Evolutionary conservation across 2,797 vertebrate species (phyloP).

Genomic region (Helostoma temminkii): DNA sequence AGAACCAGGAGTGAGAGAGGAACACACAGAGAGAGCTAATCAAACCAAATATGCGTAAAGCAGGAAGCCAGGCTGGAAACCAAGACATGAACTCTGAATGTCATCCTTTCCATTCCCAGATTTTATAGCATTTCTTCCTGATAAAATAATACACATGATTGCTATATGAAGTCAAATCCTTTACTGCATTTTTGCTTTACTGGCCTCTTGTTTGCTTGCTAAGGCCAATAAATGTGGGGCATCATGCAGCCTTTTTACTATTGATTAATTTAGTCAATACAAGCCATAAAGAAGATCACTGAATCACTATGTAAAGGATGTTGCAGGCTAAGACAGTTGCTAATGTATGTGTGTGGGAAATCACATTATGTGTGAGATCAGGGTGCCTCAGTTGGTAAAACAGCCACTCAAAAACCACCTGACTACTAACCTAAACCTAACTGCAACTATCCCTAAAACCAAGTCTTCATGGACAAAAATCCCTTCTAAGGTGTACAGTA

Average conservation of each 20-base stretch:
- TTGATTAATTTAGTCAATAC: conserved; percentile 42
- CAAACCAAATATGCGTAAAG: too few species aligned
- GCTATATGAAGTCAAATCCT: conserved; percentile 12
- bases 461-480: too few species aligned
- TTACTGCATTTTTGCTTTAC: conserved; percentile 23
- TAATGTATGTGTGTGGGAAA: background rate
- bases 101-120: conserved; percentile 3
- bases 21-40: conserved; percentile 30
- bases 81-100: conserved; percentile 1
- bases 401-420: too few species aligned
- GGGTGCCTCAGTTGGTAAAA: too few species aligned
- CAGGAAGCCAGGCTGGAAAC: too few species aligned
- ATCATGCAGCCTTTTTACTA: conserved; percentile 6
- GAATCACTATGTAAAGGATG: conserved; percentile 7
- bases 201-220: conserved; percentile 20
- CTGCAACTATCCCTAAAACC: too few species aligned
- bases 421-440: too few species aligned
- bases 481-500: too few species aligned
- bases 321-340: background rate
- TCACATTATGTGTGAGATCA: too few species aligned
- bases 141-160: conserved; percentile 6
- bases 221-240: conserved; percentile 19
- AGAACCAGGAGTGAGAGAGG: too few species aligned
- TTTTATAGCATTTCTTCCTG: conserved; percentile 18
- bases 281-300: conserved; percentile 9